These are phyloP conservation scores for Sinopyrophorus schimmeli DNA, from an alignment of 2,888 invertebrate genomes.

Conservation along the genomic window DNA sequence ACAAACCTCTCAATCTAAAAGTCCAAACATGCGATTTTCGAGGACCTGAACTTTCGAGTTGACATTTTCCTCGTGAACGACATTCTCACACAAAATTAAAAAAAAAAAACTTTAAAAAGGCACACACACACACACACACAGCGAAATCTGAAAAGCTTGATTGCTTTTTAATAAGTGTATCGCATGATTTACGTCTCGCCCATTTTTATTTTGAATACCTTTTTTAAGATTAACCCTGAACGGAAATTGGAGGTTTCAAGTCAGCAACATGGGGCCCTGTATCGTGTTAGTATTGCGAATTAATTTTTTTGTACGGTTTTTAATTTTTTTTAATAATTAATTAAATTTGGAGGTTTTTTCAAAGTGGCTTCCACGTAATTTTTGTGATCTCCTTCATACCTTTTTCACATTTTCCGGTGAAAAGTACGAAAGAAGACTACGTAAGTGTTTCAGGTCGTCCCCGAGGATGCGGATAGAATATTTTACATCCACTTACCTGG, in stretches of 20 bases:
- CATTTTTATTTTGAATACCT: too few species aligned
- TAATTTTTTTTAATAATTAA: too few species aligned
- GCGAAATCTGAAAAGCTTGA: too few species aligned
- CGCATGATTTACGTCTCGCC: too few species aligned
- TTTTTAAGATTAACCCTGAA: too few species aligned
- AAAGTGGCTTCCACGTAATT: constrained; percentile 19
- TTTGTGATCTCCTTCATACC: constrained; percentile 22
- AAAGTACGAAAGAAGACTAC: constrained; percentile 31
- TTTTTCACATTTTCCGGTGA: constrained; percentile 17
- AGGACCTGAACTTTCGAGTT: constrained; percentile 17
- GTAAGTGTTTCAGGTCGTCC: constrained; percentile 31
- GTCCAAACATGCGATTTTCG: constrained; percentile 41
- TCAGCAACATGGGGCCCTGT: too few species aligned
- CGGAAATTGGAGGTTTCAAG: too few species aligned
- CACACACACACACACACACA: too few species aligned
- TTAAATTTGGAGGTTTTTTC: constrained; percentile 18
- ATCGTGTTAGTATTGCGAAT: too few species aligned
- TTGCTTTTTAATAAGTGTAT: too few species aligned
- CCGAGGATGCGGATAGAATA: constrained; percentile 33
- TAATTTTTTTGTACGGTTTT: too few species aligned
- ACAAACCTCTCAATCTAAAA: constrained; percentile 46
- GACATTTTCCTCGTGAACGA: constrained; percentile 20
- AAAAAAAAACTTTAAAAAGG: too few species aligned
- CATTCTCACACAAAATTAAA: constrained; percentile 4
- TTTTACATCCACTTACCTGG: constrained; percentile 39